Base-by-base conservation (phyloP, 1,140 invertebrate species). In the Idris sp. region DNA sequence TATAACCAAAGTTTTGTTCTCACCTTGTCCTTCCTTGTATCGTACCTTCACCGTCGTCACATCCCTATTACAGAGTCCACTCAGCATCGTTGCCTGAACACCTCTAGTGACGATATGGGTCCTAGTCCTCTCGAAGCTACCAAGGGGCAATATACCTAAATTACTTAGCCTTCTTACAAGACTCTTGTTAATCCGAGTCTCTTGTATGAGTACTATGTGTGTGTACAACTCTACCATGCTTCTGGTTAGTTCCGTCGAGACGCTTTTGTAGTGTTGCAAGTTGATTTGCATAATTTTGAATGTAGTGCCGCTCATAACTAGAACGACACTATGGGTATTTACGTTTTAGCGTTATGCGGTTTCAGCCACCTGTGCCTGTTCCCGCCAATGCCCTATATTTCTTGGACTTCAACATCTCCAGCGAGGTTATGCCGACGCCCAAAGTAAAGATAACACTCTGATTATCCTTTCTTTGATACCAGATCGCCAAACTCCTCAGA, bases 161-260 rank as follows among this genome's bases (percentile, higher is more conserved):
- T 33, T 4, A 8, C 4, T 9, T 4, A 67, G 26, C 7, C 49
- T 46, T 26, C 31, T 62, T 2, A 68, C 41, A 13, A 1, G 7
- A 0, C 67, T 58, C 26, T 9, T 49, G 7, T 16, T 15, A 1
- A 54, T 1, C 68, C 64, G 75, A 10, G 65, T 61, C 53, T 79
- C 64, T 43, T 74, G 72, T 35, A 79, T 74, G 2, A 79, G 61
- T 19, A 36, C 19, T 22, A 22, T n/a, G n/a, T n/a, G n/a, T n/a
- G n/a, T n/a, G n/a, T n/a, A n/a, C n/a, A n/a, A n/a, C n/a, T n/a
- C n/a, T n/a, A n/a, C n/a, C n/a, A n/a, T n/a, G n/a, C n/a, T n/a
- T n/a, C n/a, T n/a, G n/a, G n/a, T n/a, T n/a, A n/a, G n/a, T n/a
- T n/a, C n/a, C n/a, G n/a, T n/a, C n/a, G n/a, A n/a, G n/a, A n/a